A percentile compares a stretch with the other conserved stretches of the same genome.
These are phyloP conservation scores for Sebastes steindachneri DNA, from an alignment of 2,797 vertebrate genomes.

Conservation along the genomic window DNA sequence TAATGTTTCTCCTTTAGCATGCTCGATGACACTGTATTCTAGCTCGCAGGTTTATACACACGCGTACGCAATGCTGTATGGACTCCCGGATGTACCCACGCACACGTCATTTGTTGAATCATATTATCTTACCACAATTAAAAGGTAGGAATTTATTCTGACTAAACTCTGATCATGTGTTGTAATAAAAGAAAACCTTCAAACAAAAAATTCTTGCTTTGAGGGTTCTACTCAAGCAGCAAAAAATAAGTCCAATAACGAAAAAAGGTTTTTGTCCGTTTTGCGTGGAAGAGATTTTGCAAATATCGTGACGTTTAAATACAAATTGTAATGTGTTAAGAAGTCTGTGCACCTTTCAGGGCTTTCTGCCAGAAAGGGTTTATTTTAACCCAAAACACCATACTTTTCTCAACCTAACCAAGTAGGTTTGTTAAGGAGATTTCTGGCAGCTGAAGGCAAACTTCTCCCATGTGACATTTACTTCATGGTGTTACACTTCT, in stretches of 20 bases:
- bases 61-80: background rate
- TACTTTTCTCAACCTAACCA: background rate
- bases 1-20: conserved; percentile 53
- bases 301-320: background rate
- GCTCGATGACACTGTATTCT: conserved; percentile 25
- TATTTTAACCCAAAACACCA: background rate
- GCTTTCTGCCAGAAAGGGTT: background rate
- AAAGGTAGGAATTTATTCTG: background rate
- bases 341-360: background rate
- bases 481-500: background rate
- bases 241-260: background rate
- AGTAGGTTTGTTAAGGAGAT: background rate
- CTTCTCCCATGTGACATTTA: background rate
- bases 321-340: background rate
- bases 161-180: background rate
- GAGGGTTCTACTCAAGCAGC: background rate
- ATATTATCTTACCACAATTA: background rate
- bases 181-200: background rate
- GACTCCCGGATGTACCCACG: background rate
- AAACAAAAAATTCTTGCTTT: background rate
- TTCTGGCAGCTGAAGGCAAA: background rate
- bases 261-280: background rate
- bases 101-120: background rate
- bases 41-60: conserved; percentile 2
- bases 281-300: background rate